Base-by-base conservation (phyloP, 92 coral and sea anemone species). In the Phymanthus crucifer region DNA sequence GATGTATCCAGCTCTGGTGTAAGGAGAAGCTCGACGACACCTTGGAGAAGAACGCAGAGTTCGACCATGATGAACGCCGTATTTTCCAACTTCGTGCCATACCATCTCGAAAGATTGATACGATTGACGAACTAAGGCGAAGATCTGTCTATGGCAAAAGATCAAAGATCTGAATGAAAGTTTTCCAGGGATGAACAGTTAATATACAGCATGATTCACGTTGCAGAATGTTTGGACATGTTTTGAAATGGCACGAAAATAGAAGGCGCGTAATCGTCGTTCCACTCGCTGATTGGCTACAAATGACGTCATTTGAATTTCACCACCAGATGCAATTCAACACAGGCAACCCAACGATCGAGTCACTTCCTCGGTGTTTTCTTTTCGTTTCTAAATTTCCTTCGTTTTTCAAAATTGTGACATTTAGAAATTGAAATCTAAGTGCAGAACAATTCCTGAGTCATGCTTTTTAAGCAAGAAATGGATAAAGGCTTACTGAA, bases 21-120 rank as follows among this genome's bases (percentile, higher is more conserved):
- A 32, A 27, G 14, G 50, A 31, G 71, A 32, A 34, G 43, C 70
- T 57, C 47, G 58, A 37, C 47, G 52, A n/a, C 17, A 14, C 33
- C 35, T 36, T 8, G 89, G 36, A 24, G 76, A 32, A 23, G 78
- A 79, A 57, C 98, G 93, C 11, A 93, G 79, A 0, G 98, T 93
- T 75, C 90, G 89, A 14, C 98, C 95, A 17, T 78, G 61, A 43
- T 86, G 94, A 33, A 83, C 58, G 23, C 98, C 98, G 57, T 66
- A 89, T 78, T 90, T 93, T 58, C 85, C 87, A 27, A 50, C 83
- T 43, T 89, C 91, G 67, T 87, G 84, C 91, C 94, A 90, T 61
- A 90, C 90, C 95, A 88, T 90, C 35, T 76, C 29, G 11, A 12
- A 7, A 4, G 8, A 24, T 0, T 29, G 34, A 9, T 19, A 16